phyloP scores from a whole-genome alignment of 1,140 invertebrate species.

The Drosophila prosaltans region DNA sequence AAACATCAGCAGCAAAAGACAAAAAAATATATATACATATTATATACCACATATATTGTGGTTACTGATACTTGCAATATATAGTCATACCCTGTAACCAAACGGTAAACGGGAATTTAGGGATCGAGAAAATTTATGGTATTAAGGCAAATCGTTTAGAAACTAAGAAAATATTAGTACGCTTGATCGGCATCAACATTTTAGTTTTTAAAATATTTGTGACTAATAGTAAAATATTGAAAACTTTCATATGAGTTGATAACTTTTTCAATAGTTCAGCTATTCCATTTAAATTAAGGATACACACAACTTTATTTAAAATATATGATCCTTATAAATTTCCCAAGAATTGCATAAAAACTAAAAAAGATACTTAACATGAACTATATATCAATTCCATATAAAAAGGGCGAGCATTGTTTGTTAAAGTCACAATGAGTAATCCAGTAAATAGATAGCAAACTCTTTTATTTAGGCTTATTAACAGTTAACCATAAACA shows the following conservation, averaged over 20 bases:
- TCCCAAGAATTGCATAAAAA: background rate
- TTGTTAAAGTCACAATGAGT: no score
- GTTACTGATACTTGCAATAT: slow-evolving; percentile 6
- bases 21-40: slow-evolving; percentile 8
- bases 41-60: slow-evolving; percentile 12
- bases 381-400: no score
- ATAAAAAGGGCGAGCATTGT: no score
- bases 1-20: slow-evolving; percentile 26
- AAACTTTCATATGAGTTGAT: no score
- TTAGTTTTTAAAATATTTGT: no score
- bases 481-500: no score
- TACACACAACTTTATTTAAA: background rate
- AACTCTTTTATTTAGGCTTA: no score
- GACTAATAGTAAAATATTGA: no score
- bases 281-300: slow-evolving; percentile 37
- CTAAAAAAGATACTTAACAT: background rate
- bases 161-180: no score
- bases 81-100: background rate
- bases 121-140: background rate
- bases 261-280: slow-evolving; percentile 6
- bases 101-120: background rate
- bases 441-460: no score
- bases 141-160: no score
- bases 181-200: no score
- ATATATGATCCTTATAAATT: background rate